Percentiles rank a stretch among this genome's conserved stretches.
These are phyloP conservation scores for Oxycera nigricornis DNA, from an alignment of 2,888 invertebrate genomes.

Conservation along the genomic window DNA sequence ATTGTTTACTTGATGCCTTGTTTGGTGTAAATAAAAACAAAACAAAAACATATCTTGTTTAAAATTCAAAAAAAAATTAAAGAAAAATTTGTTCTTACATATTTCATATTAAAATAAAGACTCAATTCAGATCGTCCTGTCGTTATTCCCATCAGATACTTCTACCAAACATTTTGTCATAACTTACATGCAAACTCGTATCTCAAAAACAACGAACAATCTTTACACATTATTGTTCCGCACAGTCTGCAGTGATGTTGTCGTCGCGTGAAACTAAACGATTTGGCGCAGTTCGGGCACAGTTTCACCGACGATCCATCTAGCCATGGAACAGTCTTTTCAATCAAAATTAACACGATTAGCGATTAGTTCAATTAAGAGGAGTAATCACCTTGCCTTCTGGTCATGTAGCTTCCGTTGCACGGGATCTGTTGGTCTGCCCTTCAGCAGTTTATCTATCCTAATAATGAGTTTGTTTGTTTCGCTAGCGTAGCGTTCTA, in stretches of 20 bases:
- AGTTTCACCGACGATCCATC: conserved; percentile 88
- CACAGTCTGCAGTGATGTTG: conserved; percentile 97
- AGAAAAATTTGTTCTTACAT: too few relatives aligned
- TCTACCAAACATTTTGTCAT: neutral
- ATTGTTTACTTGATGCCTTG: too few relatives aligned
- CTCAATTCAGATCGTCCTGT: too few relatives aligned
- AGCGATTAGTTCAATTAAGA: too few relatives aligned
- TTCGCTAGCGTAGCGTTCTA: conserved; percentile 91
- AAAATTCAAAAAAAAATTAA: too few relatives aligned
- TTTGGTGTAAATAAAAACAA: too few relatives aligned
- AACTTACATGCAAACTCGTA: conserved; percentile 78
- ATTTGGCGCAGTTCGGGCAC: conserved; percentile 90
- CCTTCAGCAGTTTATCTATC: conserved; percentile 86
- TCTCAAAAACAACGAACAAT: conserved; percentile 86
- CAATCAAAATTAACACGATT: conserved; percentile 41
- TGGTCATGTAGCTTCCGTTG: conserved; percentile 78
- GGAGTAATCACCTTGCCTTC: conserved; percentile 62
- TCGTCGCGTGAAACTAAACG: conserved; percentile 85
- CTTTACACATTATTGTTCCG: conserved; percentile 91
- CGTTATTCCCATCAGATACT: too few relatives aligned
- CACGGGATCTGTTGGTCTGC: conserved; percentile 76
- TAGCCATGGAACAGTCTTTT: conserved; percentile 85
- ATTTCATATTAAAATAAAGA: too few relatives aligned
- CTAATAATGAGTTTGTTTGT: conserved; percentile 95
- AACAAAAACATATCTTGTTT: too few relatives aligned